Conservation (phyloP, 2,113 vertebrate genomes). For the Chaetorhynchus papuensis region DNA sequence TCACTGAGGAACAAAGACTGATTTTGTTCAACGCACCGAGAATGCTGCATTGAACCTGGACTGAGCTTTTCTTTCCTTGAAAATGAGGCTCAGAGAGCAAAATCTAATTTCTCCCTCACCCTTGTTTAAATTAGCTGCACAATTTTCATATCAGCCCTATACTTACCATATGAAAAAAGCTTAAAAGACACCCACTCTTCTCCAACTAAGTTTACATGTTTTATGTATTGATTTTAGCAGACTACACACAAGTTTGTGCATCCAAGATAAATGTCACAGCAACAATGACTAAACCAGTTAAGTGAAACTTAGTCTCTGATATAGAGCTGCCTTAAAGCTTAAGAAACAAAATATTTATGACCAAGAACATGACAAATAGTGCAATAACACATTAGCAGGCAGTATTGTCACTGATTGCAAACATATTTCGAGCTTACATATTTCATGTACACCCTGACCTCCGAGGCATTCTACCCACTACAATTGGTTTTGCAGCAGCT, state of each 20-base stretch:
- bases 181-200: background rate
- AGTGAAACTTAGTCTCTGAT: background rate
- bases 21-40: conserved; percentile 65
- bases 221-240: background rate
- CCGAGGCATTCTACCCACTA: background rate
- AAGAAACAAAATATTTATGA: background rate
- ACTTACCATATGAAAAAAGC: background rate
- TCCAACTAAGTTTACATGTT: background rate
- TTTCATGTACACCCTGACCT: background rate
- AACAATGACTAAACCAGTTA: background rate
- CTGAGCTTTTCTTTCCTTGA: conserved; percentile 43
- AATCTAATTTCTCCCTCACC: background rate
- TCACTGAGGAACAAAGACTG: conserved; percentile 72
- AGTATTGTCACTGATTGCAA: background rate
- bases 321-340: background rate
- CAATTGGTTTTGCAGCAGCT: conserved; percentile 47
- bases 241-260: background rate
- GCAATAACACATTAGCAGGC: background rate
- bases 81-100: conserved; percentile 34
- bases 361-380: background rate
- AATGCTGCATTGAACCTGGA: conserved; percentile 68
- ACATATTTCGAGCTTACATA: background rate
- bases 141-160: conserved; percentile 1
- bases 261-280: background rate
- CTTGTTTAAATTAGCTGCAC: background rate